Percentiles rank a stretch among this genome's conserved stretches.
phyloP scores from a whole-genome alignment of 2,888 invertebrate species.

The Caenorhabditis sp. region DNA sequence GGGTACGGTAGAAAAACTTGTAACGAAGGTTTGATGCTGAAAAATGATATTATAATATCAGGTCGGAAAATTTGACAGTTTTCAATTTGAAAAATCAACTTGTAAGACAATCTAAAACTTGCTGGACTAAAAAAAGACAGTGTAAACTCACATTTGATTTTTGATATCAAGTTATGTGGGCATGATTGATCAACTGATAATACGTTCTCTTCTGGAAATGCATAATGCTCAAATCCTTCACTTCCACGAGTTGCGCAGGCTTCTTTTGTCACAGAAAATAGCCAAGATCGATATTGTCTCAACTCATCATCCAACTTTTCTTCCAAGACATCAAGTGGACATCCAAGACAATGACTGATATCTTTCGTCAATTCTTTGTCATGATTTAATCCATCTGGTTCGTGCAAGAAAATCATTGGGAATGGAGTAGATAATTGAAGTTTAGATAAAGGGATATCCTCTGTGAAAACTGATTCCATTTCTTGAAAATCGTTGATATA shows the following conservation, averaged over 20 bases:
- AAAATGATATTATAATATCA: too few species aligned
- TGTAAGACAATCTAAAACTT: too few species aligned
- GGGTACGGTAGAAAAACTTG: constrained; percentile 42
- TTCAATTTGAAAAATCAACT: not conserved
- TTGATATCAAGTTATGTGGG: constrained; percentile 35
- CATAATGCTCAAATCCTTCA: constrained; percentile 60
- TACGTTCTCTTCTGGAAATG: constrained; percentile 66
- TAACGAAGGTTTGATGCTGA: constrained; percentile 20
- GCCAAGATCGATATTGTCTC: constrained; percentile 39
- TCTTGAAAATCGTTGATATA: constrained; percentile 39
- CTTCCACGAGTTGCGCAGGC: constrained; percentile 9
- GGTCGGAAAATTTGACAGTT: constrained; percentile 18
- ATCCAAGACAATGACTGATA: constrained; percentile 43
- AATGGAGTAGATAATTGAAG: constrained; percentile 35
- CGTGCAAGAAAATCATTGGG: constrained; percentile 46
- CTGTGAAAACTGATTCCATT: constrained; percentile 47
- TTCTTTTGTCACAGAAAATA: constrained; percentile 26
- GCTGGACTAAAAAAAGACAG: not conserved
- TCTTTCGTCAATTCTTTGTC: constrained; percentile 57
- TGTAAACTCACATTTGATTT: constrained; percentile 29
- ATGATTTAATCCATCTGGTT: constrained; percentile 45
- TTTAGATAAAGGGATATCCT: constrained; percentile 35
- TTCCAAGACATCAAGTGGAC: constrained; percentile 43
- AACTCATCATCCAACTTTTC: constrained; percentile 56
- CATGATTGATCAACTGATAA: constrained; percentile 14